Base-by-base conservation (phyloP, 2,113 vertebrate species). In the Erythrocercus mccallii region DNA sequence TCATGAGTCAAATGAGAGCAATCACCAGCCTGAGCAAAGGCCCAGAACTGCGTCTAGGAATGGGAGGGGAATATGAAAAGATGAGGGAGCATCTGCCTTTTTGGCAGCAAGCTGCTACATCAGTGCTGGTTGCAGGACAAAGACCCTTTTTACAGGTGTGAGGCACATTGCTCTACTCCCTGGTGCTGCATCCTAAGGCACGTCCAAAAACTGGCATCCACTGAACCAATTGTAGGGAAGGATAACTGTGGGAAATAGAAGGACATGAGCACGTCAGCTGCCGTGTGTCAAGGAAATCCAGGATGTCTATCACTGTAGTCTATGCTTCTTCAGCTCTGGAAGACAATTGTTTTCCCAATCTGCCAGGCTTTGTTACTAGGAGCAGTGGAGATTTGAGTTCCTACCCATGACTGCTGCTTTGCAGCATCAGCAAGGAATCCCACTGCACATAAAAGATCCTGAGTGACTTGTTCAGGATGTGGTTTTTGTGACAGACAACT, bases 1-100 rank as follows among this genome's bases (percentile, higher is more conserved):
- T 77, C 0, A 0, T 0, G 3, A 44, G n/a, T 76, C 40, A 69
- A 54, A 38, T 1, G 4, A 54, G 24, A 83, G 44, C 33, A n/a
- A 60, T 30, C 18, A 50, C 12, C 2, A 1, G 30, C 1, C 0
- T 31, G 15, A 85, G 35, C 35, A 27, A 68, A 62, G 27, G 27
- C 38, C 53, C 35, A 76, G 47, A 91, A n/a, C 15, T 27, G 7
- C 38, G 11, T 51, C 87, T 86, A 58, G 44, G 38, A 77, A 60
- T 5, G 6, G 30, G 44, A 76, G 19, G 4, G 13, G 33, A 44
- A 42, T 27, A n/a, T 17, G 7, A 45, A 38, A 66, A 57, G 42
- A 12, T 37, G 61, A 88, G 51, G 25, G 20, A 68, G 19, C 12
- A 58, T 20, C 18, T 44, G 83, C 6, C 12, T 62, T 58, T n/a